These are phyloP conservation scores for Arrhopalites spinosus DNA, from an alignment of 2,888 invertebrate genomes.

Conservation along the genomic window DNA sequence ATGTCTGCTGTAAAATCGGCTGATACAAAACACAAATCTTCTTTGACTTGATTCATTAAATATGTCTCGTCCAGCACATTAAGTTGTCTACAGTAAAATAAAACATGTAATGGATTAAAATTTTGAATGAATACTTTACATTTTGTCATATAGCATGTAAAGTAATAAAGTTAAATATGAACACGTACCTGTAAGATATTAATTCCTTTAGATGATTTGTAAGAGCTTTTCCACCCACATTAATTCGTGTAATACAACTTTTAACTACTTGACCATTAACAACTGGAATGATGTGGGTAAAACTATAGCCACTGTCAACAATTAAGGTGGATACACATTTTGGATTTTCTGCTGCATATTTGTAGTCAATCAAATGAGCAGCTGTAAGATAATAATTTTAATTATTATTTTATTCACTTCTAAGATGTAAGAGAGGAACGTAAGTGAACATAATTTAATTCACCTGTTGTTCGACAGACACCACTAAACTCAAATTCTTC, in stretches of 20 bases:
- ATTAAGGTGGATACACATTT: slow-evolving; percentile 72
- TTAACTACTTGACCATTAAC: slow-evolving; percentile 74
- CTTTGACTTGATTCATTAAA: slow-evolving; percentile 97
- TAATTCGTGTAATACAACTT: slow-evolving; percentile 78
- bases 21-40: slow-evolving; percentile 94
- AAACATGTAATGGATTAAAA: background rate
- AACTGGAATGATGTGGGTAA: slow-evolving; percentile 91
- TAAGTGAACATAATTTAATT: too few relatives aligned
- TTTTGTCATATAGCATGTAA: background rate
- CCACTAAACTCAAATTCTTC: slow-evolving; percentile 94
- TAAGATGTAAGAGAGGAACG: slow-evolving; percentile 11
- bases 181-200: slow-evolving; percentile 78
- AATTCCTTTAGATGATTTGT: slow-evolving; percentile 98
- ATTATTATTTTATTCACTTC: too few relatives aligned
- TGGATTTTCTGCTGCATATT: slow-evolving; percentile 66
- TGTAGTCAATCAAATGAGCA: slow-evolving; percentile 77
- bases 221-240: slow-evolving; percentile 94
- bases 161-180: background rate
- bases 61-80: slow-evolving; percentile 99
- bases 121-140: background rate
- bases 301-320: slow-evolving; percentile 94
- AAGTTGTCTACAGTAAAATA: slow-evolving; percentile 69
- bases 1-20: slow-evolving; percentile 81
- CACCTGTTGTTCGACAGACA: slow-evolving; percentile 74
- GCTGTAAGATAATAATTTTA: slow-evolving; percentile 61